phyloP scores from a whole-genome alignment of 2,888 invertebrate species.

The Oligia fasciuncula region DNA sequence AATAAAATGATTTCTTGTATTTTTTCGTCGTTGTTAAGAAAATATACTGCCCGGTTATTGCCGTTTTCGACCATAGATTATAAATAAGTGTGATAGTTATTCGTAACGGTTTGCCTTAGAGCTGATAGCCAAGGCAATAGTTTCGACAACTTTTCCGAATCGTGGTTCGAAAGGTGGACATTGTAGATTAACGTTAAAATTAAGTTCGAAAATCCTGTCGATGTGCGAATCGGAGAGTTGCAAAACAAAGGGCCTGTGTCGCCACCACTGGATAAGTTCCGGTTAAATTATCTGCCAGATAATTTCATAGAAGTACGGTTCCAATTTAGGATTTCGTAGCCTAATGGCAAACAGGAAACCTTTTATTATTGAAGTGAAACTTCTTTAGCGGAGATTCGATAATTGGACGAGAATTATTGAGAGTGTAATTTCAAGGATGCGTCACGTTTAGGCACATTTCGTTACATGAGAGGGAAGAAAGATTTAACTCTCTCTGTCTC shows the following conservation, averaged over 20 bases:
- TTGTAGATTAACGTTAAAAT: slow-evolving; percentile 38
- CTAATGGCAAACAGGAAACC: neutral
- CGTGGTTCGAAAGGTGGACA: slow-evolving; percentile 18
- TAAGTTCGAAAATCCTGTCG: slow-evolving; percentile 15
- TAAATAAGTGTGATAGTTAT: slow-evolving; percentile 61
- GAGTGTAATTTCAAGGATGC: neutral
- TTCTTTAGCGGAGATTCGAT: neutral
- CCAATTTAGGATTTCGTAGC: neutral
- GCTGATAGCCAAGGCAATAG: slow-evolving; percentile 32
- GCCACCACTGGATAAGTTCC: neutral
- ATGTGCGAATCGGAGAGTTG: slow-evolving; percentile 27
- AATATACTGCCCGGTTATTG: slow-evolving; percentile 73
- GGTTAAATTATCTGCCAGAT: neutral
- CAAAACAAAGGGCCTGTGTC: neutral
- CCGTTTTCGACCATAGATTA: slow-evolving; percentile 65
- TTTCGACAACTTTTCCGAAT: slow-evolving; percentile 20
- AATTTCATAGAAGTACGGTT: neutral
- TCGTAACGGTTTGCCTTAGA: slow-evolving; percentile 58
- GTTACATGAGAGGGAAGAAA: neutral
- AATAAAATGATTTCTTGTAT: slow-evolving; percentile 43
- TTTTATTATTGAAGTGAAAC: neutral
- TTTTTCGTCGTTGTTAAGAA: slow-evolving; percentile 63
- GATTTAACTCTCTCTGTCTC: neutral
- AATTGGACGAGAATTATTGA: neutral
- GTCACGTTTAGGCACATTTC: neutral